phyloP scores from a whole-genome alignment of 2,797 vertebrate genomes.

The Siniperca obscura region DNA sequence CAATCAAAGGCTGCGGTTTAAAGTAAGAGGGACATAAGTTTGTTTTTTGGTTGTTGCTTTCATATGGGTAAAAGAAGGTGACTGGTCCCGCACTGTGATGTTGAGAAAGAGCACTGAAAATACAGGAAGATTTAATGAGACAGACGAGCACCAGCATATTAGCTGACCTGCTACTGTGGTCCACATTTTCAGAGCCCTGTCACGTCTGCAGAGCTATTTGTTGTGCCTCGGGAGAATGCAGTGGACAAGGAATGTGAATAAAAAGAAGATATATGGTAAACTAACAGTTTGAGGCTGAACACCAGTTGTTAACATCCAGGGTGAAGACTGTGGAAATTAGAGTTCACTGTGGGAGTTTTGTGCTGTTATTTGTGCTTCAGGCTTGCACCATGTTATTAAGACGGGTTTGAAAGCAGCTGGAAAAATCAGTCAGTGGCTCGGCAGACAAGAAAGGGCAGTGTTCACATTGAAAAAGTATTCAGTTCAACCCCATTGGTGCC shows the following conservation, averaged over 20 bases:
- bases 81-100: neutral
- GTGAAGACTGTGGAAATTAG: slow-evolving; percentile 22
- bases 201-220: slow-evolving; percentile 10
- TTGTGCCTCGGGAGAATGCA: slow-evolving; percentile 5
- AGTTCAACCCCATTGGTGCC: neutral
- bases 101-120: slow-evolving; percentile 19
- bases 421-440: slow-evolving; percentile 21
- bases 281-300: slow-evolving; percentile 4
- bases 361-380: slow-evolving; percentile 33
- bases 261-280: slow-evolving; percentile 21
- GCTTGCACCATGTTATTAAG: slow-evolving; percentile 36
- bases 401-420: slow-evolving; percentile 6
- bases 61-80: neutral
- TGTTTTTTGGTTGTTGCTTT: slow-evolving; percentile 13
- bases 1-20: neutral
- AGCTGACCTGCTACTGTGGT: slow-evolving; percentile 5
- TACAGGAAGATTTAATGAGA: slow-evolving; percentile 4
- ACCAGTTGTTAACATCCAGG: neutral
- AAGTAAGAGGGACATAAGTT: neutral
- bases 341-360: slow-evolving; percentile 20
- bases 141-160: neutral
- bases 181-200: slow-evolving; percentile 2
- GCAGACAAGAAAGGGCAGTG: slow-evolving; percentile 5
- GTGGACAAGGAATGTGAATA: neutral
- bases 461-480: slow-evolving; percentile 24